Evolutionary conservation across 2,113 vertebrate species (phyloP).

Genomic region (Anoura caudifer): DNA sequence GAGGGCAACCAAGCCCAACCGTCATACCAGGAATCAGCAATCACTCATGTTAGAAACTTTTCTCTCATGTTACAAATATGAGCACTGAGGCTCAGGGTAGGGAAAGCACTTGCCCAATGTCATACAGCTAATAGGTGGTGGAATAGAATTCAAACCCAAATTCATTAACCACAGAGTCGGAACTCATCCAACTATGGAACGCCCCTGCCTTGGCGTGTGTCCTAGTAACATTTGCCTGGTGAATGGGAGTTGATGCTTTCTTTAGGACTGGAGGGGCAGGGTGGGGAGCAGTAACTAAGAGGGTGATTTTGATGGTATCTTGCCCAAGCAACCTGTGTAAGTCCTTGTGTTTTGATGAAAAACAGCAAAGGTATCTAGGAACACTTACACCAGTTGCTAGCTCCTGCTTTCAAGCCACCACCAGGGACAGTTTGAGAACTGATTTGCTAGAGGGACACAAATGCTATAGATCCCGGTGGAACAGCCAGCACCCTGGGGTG

Average conservation of each 20-base stretch:
- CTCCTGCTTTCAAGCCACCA: background rate
- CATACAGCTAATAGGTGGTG: background rate
- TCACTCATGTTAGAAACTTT: background rate
- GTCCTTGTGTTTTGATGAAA: background rate
- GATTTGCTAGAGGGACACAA: background rate
- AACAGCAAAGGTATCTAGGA: background rate
- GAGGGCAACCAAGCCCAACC: background rate
- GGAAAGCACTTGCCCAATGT: background rate
- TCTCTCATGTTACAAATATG: background rate
- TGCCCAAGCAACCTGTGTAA: background rate
- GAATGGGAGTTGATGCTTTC: background rate
- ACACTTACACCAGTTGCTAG: background rate
- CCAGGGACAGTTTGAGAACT: background rate
- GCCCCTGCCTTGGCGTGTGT: background rate
- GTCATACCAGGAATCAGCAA: background rate
- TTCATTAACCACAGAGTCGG: background rate
- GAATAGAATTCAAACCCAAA: background rate
- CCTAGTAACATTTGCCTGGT: background rate
- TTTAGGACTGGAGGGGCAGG: too few relatives aligned
- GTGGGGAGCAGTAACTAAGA: background rate
- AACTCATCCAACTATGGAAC: too few relatives aligned
- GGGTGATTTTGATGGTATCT: background rate
- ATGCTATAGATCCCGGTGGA: background rate
- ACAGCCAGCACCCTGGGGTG: background rate
- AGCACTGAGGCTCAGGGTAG: background rate